These are phyloP conservation scores for Eufriesea mexicana DNA, from an alignment of 1,140 invertebrate species.

Conservation along the genomic window DNA sequence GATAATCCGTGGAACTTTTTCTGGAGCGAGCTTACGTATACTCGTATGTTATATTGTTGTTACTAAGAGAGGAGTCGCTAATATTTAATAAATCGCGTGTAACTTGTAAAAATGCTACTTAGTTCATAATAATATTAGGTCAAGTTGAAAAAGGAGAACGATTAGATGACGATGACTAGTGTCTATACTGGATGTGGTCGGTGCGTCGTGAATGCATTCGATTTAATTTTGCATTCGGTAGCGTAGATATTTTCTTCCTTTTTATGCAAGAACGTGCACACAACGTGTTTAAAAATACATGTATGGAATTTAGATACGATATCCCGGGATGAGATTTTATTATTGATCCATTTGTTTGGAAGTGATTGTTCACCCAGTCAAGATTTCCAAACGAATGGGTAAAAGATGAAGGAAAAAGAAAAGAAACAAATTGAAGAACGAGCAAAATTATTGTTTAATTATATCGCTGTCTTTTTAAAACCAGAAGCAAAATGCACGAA, in stretches of 20 bases:
- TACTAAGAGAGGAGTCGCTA: slow-evolving; percentile 44
- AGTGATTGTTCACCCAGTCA: not conserved
- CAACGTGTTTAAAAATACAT: slow-evolving; percentile 12
- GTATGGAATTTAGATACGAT: not conserved
- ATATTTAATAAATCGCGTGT: slow-evolving; percentile 62
- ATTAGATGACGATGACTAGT: not conserved
- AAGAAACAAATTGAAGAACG: not conserved
- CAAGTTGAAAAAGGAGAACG: not conserved
- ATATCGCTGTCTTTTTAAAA: slow-evolving; percentile 11
- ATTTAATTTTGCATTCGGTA: not conserved
- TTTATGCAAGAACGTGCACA: slow-evolving; percentile 9
- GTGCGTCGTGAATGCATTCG: not conserved
- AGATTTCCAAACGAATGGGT: not conserved
- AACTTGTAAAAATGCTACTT: slow-evolving; percentile 49
- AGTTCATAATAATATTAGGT: slow-evolving; percentile 50
- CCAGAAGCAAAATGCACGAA: slow-evolving; percentile 27
- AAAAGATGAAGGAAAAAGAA: not conserved
- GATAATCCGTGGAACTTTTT: slow-evolving; percentile 35
- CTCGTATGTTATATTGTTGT: slow-evolving; percentile 64
- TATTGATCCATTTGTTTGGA: not conserved
- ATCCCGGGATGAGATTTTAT: slow-evolving; percentile 15
- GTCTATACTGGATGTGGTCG: slow-evolving; percentile 6
- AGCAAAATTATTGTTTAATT: slow-evolving; percentile 2
- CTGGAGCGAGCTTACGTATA: slow-evolving; percentile 65
- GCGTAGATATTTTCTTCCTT: not conserved